Evolutionary conservation across 1,140 invertebrate species (phyloP).

Genomic region (Euwallacea fornicatus): DNA sequence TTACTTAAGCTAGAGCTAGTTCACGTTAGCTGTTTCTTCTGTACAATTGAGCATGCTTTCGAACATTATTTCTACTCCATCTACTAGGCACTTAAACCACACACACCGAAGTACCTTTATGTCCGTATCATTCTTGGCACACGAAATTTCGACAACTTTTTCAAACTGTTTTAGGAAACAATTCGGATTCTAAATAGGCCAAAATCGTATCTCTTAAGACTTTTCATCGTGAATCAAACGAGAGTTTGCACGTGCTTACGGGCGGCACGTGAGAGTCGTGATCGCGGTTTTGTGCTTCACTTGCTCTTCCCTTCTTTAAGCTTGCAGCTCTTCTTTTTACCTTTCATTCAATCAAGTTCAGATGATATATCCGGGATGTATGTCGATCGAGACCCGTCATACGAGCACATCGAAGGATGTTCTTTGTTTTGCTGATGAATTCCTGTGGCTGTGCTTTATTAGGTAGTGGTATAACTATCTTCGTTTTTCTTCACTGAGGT

Average conservation of each 20-base stretch:
- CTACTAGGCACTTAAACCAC: too few relatives aligned
- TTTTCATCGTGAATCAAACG: constrained; percentile 8
- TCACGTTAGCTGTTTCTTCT: too few relatives aligned
- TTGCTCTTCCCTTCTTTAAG: constrained; percentile 24
- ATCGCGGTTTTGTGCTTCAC: constrained; percentile 31
- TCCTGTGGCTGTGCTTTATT: background rate
- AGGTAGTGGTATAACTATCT: background rate
- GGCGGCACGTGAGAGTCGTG: constrained; percentile 29
- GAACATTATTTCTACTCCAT: too few relatives aligned
- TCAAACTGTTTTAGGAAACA: too few relatives aligned
- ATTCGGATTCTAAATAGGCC: too few relatives aligned
- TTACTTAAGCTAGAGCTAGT: too few relatives aligned
- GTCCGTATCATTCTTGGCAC: too few relatives aligned
- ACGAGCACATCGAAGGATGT: constrained; percentile 6
- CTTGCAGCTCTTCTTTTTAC: constrained; percentile 25
- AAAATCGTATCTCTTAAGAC: too few relatives aligned
- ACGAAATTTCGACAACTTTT: too few relatives aligned
- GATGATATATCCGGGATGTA: constrained; percentile 29
- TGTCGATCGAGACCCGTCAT: constrained; percentile 15
- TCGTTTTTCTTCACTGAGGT: too few relatives aligned
- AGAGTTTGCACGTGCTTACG: constrained; percentile 24
- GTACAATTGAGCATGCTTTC: too few relatives aligned
- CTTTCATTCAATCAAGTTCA: constrained; percentile 27
- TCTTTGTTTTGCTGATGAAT: background rate
- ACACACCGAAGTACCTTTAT: too few relatives aligned